Evolutionary conservation across 2,113 vertebrate species (phyloP).

Genomic region (Sciurus niger): DNA sequence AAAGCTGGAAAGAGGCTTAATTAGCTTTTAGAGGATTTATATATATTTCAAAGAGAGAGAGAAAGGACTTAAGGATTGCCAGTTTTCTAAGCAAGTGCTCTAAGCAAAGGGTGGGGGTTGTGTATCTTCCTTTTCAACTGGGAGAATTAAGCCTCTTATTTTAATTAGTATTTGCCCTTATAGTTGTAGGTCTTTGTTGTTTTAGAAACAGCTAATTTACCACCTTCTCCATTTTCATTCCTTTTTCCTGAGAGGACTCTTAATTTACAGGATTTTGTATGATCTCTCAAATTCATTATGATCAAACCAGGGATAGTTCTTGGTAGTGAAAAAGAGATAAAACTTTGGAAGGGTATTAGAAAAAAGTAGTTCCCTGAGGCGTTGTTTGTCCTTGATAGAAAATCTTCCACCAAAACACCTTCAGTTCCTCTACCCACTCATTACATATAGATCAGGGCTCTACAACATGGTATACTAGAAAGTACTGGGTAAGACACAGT

Average conservation of each 20-base stretch:
- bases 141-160: background rate
- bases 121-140: background rate
- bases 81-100: slow-evolving; percentile 8
- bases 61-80: background rate
- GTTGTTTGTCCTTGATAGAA: background rate
- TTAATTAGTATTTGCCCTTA: slow-evolving; percentile 1
- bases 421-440: too few relatives aligned
- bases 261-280: background rate
- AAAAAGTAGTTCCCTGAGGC: background rate
- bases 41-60: background rate
- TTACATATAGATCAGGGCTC: background rate
- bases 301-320: background rate
- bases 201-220: background rate
- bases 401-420: background rate
- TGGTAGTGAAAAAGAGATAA: background rate
- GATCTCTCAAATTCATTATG: background rate
- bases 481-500: background rate
- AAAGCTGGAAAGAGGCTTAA: background rate
- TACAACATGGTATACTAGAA: background rate
- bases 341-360: background rate
- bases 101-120: background rate
- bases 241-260: background rate
- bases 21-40: background rate
- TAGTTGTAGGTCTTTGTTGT: background rate
- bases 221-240: background rate